A percentile compares a stretch with the other conserved stretches of the same genome.
Evolutionary conservation across 2,797 vertebrate genomes (phyloP).

Genomic region (Streptopelia turtur): DNA sequence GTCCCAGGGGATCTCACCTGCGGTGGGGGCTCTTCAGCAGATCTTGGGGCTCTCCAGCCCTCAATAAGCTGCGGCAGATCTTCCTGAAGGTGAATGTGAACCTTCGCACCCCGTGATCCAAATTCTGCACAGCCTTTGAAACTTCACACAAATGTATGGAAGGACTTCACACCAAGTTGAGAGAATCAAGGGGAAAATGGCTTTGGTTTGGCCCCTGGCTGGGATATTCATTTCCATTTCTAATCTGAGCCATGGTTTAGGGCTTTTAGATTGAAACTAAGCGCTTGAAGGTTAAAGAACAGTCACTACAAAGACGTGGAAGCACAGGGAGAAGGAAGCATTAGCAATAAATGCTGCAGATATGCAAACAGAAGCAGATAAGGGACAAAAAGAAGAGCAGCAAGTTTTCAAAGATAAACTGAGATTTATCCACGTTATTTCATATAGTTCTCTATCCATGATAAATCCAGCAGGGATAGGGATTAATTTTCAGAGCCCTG

Average conservation of each 20-base stretch:
- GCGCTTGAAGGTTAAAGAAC: neutral
- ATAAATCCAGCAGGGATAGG: neutral
- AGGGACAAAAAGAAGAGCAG: neutral
- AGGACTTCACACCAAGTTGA: rapidly evolving
- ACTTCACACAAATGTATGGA: neutral
- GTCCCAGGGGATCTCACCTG: rapidly evolving
- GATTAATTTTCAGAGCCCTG: neutral
- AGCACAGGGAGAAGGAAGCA: rapidly evolving
- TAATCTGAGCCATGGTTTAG: neutral
- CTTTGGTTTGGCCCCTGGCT: rapidly evolving
- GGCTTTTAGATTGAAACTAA: neutral
- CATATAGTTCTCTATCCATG: neutral
- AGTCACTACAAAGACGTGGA: no score
- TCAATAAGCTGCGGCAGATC: neutral
- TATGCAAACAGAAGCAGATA: neutral
- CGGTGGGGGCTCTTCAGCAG: neutral
- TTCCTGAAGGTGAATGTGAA: rapidly evolving
- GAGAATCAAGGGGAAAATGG: neutral
- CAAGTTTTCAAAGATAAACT: neutral
- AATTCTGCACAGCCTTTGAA: neutral
- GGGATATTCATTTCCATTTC: neutral
- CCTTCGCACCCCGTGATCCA: rapidly evolving
- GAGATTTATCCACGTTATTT: neutral
- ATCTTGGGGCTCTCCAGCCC: neutral
- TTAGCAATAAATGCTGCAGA: neutral